Evolutionary conservation across 2,113 vertebrate species (phyloP).

Genomic region (Smithornis capensis): DNA sequence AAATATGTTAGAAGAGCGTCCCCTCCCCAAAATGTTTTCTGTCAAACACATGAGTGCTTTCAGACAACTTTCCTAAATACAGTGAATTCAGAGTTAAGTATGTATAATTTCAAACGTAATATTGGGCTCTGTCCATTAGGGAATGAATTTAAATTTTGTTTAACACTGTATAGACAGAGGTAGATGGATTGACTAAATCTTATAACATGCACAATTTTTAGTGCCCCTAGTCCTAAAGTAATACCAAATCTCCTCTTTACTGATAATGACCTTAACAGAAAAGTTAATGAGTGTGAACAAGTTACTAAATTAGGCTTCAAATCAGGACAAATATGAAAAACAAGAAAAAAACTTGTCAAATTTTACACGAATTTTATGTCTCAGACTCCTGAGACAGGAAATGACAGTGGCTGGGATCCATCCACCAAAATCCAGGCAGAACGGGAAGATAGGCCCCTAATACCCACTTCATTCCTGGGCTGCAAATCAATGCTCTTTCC

Average conservation of each 20-base stretch:
- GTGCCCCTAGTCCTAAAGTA: neutral
- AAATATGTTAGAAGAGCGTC: neutral
- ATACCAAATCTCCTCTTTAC: neutral
- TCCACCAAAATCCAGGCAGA: neutral
- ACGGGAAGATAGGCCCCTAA: neutral
- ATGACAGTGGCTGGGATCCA: neutral
- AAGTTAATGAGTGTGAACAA: neutral
- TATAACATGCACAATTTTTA: neutral
- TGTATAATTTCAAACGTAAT: neutral
- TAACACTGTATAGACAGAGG: neutral
- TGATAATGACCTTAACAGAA: neutral
- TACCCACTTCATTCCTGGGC: neutral
- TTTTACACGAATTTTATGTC: neutral
- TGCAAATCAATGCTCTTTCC: neutral
- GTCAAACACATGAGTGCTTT: constrained; percentile 19
- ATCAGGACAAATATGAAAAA: neutral
- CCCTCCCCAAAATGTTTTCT: neutral
- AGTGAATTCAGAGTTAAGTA: neutral
- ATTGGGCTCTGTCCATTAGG: neutral
- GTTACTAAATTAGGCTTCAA: neutral
- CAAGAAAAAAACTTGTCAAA: neutral
- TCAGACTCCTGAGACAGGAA: neutral
- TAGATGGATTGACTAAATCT: neutral
- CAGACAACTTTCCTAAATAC: neutral
- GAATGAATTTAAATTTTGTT: neutral